Evolutionary conservation across 2,888 invertebrate species (phyloP), one percentile per base, ranked within the genome.

Genomic region (Macaria notata): DNA sequence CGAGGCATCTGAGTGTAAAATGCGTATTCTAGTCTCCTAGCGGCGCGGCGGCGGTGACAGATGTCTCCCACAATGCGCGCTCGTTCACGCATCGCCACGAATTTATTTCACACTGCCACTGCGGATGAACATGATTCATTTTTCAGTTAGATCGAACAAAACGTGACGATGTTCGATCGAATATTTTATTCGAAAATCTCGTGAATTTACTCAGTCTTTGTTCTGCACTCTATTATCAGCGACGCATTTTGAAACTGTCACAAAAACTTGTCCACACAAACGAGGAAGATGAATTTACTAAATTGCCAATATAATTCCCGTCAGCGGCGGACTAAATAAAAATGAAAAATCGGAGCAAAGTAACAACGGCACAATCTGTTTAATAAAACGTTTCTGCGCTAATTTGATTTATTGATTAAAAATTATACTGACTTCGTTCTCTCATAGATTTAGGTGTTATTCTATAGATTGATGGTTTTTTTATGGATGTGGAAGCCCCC

Each of bases 131-230:
- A 59, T 63, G 63, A 71, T 66, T 70, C 62, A 69, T 67, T 72
- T 71, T 69, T 62, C 61, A 64, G 61, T 64, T 55, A 65, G 62
- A 69, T 68, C 72, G 62, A 66, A 65, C 62, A 56, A 60, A 62
- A 56, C 60, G 49, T 57, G 56, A 56, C 57, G 38, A 38, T 48
- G 19, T 9, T 55, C 61, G 63, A 55, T 50, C 50, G 59, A 54
- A 46, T 51, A 47, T 54, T 52, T 55, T 54, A 4, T 49, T 45
- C 8, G 31, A 45, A 52, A 31, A 19, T 51, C 45, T 30, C 45
- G 8, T 3, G 30, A 33, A 41, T 50, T 45, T 47, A 9, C 6
- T 29, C 31, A 50, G 46, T 46, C 29, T 49, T 56, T 56, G 36
- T 53, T 46, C 9, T 9, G 31, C 19, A 46, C 19, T 47, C 36